Conservation (phyloP, 2,797 vertebrate species). For the Meriones psammophilus region DNA sequence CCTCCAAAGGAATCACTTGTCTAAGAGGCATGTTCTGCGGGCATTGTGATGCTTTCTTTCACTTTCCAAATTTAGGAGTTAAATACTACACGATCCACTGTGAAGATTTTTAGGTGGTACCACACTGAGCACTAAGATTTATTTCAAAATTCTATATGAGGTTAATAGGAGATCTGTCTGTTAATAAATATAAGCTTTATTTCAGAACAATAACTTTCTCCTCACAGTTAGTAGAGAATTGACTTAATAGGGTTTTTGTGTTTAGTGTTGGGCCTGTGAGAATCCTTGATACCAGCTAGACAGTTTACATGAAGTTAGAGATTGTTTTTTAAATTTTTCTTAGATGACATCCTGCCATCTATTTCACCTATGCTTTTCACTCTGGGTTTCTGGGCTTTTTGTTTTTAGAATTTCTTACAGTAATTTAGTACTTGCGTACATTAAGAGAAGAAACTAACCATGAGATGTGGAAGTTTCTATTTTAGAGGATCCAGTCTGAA, state of each 20-base stretch:
- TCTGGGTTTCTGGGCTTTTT: neutral
- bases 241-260: neutral
- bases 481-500: neutral
- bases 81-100: neutral
- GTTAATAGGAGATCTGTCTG: conserved; percentile 12
- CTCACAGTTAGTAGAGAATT: conserved; percentile 18
- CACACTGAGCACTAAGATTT: neutral
- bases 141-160: conserved; percentile 28
- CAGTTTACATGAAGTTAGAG: neutral
- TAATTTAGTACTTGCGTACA: neutral
- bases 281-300: neutral
- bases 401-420: neutral
- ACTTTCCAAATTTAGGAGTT: conserved; percentile 9
- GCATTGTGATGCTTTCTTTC: neutral
- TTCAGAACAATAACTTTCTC: conserved; percentile 8
- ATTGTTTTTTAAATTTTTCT: neutral
- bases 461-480: neutral
- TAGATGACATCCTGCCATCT: neutral
- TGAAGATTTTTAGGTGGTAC: neutral
- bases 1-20: neutral
- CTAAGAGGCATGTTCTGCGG: neutral
- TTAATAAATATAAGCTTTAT: conserved; percentile 1
- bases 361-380: neutral
- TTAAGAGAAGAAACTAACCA: neutral
- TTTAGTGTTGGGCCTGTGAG: neutral